phyloP scores from a whole-genome alignment of 2,888 invertebrate species.

The Archaeoteleia sp. region DNA sequence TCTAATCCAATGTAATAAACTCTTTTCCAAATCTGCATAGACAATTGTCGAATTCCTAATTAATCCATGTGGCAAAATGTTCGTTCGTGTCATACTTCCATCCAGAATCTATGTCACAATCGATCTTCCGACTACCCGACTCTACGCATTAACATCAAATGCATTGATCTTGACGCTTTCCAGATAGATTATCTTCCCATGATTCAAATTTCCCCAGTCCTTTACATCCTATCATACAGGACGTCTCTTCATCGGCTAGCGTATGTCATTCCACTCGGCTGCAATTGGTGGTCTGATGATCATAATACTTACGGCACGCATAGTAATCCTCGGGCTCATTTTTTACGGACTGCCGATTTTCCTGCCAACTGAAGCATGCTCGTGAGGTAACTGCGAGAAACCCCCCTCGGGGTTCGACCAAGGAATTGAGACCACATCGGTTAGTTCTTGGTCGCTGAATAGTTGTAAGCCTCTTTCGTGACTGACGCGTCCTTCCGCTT shows the following conservation, averaged over 20 bases:
- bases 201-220: constrained; percentile 18
- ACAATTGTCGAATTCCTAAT: no score
- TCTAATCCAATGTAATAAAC: no score
- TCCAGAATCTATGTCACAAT: no score
- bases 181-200: constrained; percentile 17
- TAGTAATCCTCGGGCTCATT: constrained; percentile 69
- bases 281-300: constrained; percentile 56
- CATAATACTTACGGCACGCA: constrained; percentile 66
- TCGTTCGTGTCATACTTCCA: no score
- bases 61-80: no score
- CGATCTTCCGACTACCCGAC: no score
- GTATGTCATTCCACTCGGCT: constrained; percentile 50
- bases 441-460: constrained; percentile 70
- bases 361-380: constrained; percentile 72
- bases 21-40: no score
- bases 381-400: constrained; percentile 51
- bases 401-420: constrained; percentile 60
- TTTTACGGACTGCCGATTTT: constrained; percentile 73
- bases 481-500: constrained; percentile 2
- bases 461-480: constrained; percentile 57
- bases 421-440: constrained; percentile 68
- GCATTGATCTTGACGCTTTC: no score
- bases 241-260: constrained; percentile 21
- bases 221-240: constrained; percentile 10
- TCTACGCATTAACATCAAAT: no score